These are phyloP conservation scores for Linepithema humile DNA, from an alignment of 1,140 invertebrate genomes.

Conservation along the genomic window DNA sequence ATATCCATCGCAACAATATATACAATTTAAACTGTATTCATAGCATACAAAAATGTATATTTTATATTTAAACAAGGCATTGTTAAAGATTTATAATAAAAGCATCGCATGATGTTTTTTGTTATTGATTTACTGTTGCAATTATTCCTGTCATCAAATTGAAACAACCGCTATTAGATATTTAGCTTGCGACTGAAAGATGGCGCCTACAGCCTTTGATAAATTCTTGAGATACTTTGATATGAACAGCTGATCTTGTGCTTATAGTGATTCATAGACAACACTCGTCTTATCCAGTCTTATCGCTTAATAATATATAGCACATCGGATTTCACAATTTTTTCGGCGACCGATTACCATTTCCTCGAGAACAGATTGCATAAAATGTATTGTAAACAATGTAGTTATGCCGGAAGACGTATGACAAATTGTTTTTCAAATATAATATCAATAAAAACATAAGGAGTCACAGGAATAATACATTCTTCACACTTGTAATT, in stretches of 20 bases:
- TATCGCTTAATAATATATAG: neutral
- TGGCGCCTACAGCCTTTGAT: no score
- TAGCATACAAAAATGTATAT: slow-evolving; percentile 8
- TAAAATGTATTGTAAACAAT: neutral
- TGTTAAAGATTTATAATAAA: slow-evolving; percentile 35
- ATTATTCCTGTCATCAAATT: no score
- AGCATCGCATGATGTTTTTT: neutral
- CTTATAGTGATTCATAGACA: neutral
- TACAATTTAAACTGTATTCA: neutral
- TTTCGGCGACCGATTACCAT: neutral
- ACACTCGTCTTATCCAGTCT: neutral
- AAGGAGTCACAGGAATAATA: neutral
- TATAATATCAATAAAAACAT: neutral
- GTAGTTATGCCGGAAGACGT: neutral
- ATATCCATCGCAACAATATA: neutral
- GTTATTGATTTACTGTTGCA: no score
- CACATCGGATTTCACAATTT: neutral
- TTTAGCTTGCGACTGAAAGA: neutral
- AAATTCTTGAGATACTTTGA: neutral
- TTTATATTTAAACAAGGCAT: neutral
- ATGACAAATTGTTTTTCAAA: neutral
- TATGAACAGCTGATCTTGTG: neutral
- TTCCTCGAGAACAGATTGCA: neutral
- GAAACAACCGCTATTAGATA: no score
- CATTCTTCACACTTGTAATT: neutral